Evolutionary conservation across 2,888 invertebrate genomes (phyloP).

Genomic region (Diachrysia chrysitis): DNA sequence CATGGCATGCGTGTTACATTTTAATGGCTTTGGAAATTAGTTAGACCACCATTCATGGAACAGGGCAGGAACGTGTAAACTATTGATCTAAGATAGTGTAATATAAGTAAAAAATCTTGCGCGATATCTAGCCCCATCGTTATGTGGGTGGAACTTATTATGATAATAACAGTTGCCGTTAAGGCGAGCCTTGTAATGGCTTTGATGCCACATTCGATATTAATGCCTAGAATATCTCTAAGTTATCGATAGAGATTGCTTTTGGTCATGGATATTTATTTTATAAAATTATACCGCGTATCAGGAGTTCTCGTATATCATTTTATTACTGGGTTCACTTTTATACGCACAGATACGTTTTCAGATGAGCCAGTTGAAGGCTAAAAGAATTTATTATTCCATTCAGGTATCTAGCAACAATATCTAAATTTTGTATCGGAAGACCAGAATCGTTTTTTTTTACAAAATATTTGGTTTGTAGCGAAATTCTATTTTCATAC

Average conservation of each 20-base stretch:
- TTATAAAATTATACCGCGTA: not conserved
- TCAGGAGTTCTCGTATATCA: not conserved
- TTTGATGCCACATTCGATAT: conserved; percentile 46
- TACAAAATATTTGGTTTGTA: not conserved
- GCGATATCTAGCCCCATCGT: conserved; percentile 36
- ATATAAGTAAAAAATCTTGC: conserved; percentile 47
- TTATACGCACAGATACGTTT: not conserved
- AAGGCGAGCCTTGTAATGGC: conserved; percentile 27
- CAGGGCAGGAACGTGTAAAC: conserved; percentile 44
- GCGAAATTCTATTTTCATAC: not conserved
- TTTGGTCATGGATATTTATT: conserved; percentile 36
- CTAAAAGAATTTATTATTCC: not conserved
- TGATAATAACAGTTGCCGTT: conserved; percentile 45
- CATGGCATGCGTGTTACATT: conserved; percentile 34
- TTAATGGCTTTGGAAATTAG: conserved; percentile 37
- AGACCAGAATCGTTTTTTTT: not conserved
- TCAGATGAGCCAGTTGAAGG: not conserved
- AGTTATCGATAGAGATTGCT: conserved; percentile 41
- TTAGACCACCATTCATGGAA: conserved; percentile 32
- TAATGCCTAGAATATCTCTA: conserved; percentile 34
- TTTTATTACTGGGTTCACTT: not conserved
- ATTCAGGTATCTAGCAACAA: conserved; percentile 2
- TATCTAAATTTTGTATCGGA: not conserved
- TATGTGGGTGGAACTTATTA: conserved; percentile 35
- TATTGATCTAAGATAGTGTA: conserved; percentile 44